Conservation (phyloP, 2,797 vertebrate genomes). For the Microchirus variegatus region DNA sequence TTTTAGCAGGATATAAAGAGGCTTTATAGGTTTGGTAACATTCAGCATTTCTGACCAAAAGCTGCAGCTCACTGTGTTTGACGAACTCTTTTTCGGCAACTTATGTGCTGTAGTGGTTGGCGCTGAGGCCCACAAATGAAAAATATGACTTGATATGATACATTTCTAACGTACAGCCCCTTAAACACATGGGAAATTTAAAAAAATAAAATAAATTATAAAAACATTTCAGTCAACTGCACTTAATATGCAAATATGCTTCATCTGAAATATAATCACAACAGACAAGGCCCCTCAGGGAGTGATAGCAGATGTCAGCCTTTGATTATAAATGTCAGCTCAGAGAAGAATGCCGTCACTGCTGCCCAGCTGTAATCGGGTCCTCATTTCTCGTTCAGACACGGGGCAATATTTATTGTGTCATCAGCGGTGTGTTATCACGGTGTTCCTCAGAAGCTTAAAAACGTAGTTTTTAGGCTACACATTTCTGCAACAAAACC, state of each 20-base stretch:
- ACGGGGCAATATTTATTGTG: conserved; percentile 64
- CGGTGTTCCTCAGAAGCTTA: conserved; percentile 26
- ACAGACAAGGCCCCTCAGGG: conserved; percentile 76
- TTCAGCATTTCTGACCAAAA: too few relatives aligned
- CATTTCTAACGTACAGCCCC: background rate
- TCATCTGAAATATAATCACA: conserved; percentile 72
- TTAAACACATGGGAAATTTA: background rate
- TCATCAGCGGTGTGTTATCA: conserved; percentile 68
- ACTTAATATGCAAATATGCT: conserved; percentile 73
- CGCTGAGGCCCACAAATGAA: too few relatives aligned
- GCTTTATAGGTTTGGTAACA: too few relatives aligned
- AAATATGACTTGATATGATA: background rate
- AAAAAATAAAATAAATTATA: conserved; percentile 17
- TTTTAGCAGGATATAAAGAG: too few relatives aligned
- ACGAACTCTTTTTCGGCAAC: too few relatives aligned
- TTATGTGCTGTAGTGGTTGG: too few relatives aligned
- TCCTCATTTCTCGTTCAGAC: conserved; percentile 57
- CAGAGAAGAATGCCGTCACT: conserved; percentile 46
- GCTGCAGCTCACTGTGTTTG: too few relatives aligned
- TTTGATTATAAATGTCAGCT: conserved; percentile 80
- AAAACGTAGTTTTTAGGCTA: background rate
- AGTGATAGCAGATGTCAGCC: conserved; percentile 78
- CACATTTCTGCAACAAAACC: too few relatives aligned
- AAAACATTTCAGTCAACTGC: conserved; percentile 24
- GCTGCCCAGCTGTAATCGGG: conserved; percentile 43